Percentiles rank a stretch among this genome's conserved stretches.
These are phyloP conservation scores for Onychomys arenicola DNA, from an alignment of 2,797 vertebrate genomes.

Conservation along the genomic window DNA sequence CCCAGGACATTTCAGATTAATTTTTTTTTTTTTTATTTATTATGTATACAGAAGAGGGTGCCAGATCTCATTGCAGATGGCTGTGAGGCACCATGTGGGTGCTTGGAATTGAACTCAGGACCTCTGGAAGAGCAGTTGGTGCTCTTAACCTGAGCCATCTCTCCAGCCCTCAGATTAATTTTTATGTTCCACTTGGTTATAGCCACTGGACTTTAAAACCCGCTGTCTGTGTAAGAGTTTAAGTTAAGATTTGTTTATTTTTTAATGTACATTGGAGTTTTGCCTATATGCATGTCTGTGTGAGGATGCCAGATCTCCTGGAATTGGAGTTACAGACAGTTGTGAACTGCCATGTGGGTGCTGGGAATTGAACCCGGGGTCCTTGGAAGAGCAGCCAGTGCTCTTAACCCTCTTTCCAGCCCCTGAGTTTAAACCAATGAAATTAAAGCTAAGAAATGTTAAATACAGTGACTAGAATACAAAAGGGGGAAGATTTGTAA, in stretches of 20 bases:
- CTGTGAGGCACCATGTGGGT: too few species aligned
- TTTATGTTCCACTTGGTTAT: background rate
- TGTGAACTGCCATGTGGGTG: background rate
- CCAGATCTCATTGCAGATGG: too few species aligned
- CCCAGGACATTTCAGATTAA: background rate
- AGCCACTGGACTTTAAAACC: background rate
- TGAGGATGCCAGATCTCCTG: background rate
- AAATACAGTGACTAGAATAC: background rate
- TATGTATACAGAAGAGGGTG: too few species aligned
- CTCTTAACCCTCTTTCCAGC: background rate
- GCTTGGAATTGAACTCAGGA: too few species aligned
- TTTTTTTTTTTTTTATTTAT: too few species aligned
- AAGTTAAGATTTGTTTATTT: background rate
- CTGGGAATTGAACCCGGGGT: background rate
- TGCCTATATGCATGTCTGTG: background rate
- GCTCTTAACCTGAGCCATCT: too few species aligned
- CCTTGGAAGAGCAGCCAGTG: background rate
- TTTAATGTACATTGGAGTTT: background rate
- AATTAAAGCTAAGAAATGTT: slow-evolving; percentile 10
- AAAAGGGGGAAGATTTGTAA: background rate
- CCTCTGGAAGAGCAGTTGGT: too few species aligned
- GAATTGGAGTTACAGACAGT: background rate
- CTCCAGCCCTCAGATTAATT: background rate
- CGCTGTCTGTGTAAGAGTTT: background rate
- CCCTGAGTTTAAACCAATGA: background rate